Percentiles rank a stretch among this genome's conserved stretches.
Conservation (phyloP, 2,888 invertebrate genomes). For the Drosophila subquinaria region DNA sequence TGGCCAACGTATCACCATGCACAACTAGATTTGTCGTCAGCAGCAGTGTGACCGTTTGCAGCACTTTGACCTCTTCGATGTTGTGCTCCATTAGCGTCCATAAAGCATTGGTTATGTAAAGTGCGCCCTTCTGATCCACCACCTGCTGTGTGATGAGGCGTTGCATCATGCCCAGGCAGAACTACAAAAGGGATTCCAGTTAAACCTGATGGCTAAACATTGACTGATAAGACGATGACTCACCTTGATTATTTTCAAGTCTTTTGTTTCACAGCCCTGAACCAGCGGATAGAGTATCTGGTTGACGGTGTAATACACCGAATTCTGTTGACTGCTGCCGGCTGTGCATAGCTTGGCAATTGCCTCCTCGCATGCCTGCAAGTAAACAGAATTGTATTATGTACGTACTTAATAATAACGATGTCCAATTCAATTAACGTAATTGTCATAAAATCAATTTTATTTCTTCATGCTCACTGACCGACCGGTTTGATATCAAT, state of each 20-base stretch:
- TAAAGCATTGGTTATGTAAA: constrained; percentile 96
- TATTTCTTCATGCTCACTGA: constrained; percentile 40
- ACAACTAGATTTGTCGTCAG: constrained; percentile 98
- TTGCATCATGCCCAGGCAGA: constrained; percentile 97
- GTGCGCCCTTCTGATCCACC: constrained; percentile 95
- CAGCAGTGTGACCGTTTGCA: constrained; percentile 97
- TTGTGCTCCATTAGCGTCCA: constrained; percentile 98
- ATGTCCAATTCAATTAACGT: constrained; percentile 43
- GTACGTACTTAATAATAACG: constrained; percentile 20
- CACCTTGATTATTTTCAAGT: constrained; percentile 97
- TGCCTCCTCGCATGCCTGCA: constrained; percentile 97
- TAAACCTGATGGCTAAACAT: not conserved
- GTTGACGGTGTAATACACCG: constrained; percentile 95
- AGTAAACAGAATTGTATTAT: constrained; percentile 6
- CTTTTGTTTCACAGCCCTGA: constrained; percentile 98
- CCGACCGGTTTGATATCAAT: constrained; percentile 61
- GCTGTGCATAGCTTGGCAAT: constrained; percentile 94
- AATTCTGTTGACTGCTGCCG: constrained; percentile 90
- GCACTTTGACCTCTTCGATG: constrained; percentile 97
- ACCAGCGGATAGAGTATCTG: constrained; percentile 98
- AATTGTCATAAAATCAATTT: constrained; percentile 70
- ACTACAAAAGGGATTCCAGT: constrained; percentile 86
- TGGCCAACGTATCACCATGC: constrained; percentile 96
- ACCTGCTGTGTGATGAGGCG: constrained; percentile 95
- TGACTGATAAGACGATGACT: constrained; percentile 35